Evolutionary conservation across 1,140 invertebrate species (phyloP).

Genomic region (Nasonia vitripennis): DNA sequence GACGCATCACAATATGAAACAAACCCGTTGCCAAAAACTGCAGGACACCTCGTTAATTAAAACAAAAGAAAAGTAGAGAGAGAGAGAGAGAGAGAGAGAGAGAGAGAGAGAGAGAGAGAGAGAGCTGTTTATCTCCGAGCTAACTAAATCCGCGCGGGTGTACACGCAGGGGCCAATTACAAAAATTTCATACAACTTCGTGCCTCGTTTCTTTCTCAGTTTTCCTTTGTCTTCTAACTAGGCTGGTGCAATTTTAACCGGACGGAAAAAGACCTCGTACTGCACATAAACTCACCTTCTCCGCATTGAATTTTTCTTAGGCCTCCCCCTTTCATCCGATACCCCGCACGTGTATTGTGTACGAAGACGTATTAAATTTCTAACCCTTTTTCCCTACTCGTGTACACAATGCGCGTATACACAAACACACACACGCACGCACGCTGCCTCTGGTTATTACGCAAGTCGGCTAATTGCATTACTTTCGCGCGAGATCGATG

Average conservation of each 20-base stretch:
- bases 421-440: too few relatives aligned
- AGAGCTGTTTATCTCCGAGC: background rate
- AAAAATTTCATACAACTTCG: background rate
- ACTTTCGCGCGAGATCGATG: background rate
- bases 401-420: too few relatives aligned
- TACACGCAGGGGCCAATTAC: background rate
- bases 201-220: background rate
- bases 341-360: too few relatives aligned
- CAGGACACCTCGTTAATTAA: background rate
- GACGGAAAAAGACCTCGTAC: background rate
- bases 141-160: too few relatives aligned
- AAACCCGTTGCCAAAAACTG: background rate
- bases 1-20: background rate
- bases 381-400: too few relatives aligned
- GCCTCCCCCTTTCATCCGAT: background rate
- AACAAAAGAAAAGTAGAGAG: background rate
- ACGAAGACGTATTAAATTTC: too few relatives aligned
- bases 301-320: background rate
- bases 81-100: background rate
- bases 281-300: background rate
- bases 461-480: background rate
- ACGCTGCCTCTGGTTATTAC: background rate
- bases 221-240: constrained; percentile 1
- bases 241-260: background rate
- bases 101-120: background rate